Evolutionary conservation across 92 coral and sea anemone species (phyloP).

Genomic region (Epizoanthus illoricatus): DNA sequence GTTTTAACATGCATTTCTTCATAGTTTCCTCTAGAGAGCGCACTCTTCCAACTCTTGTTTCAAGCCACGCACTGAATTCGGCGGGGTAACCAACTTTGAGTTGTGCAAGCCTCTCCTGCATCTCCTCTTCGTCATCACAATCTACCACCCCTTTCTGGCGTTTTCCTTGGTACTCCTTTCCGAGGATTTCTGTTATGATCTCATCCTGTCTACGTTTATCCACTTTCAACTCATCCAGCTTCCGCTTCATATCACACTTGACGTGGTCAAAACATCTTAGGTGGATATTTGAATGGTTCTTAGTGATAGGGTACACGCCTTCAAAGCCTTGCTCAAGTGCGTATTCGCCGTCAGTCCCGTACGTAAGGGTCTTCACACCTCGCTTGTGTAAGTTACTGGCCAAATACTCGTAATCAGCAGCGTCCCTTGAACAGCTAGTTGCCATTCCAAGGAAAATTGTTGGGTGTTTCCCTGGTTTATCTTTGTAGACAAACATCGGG

Average conservation of each 20-base stretch:
- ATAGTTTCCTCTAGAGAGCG: slow-evolving; percentile 20
- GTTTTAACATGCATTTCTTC: slow-evolving; percentile 26
- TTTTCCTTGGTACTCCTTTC: slow-evolving; percentile 15
- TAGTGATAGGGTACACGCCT: slow-evolving; percentile 23
- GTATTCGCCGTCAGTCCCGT: slow-evolving; percentile 39
- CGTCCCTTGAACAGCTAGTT: slow-evolving; percentile 47
- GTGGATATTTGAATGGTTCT: slow-evolving; percentile 36
- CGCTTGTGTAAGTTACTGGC: slow-evolving; percentile 37
- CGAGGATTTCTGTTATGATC: not conserved
- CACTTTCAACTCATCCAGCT: slow-evolving; percentile 13
- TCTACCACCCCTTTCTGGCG: slow-evolving; percentile 13
- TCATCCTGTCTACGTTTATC: not conserved
- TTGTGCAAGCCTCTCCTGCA: slow-evolving; percentile 16
- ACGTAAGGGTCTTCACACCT: slow-evolving; percentile 27
- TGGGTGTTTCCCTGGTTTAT: slow-evolving; percentile 46
- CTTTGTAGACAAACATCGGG: slow-evolving; percentile 53
- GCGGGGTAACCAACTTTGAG: slow-evolving; percentile 4
- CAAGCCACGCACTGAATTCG: slow-evolving; percentile 1
- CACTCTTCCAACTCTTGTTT: slow-evolving; percentile 8
- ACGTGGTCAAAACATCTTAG: slow-evolving; percentile 42
- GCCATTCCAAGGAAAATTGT: slow-evolving; percentile 49
- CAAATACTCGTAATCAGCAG: slow-evolving; percentile 41
- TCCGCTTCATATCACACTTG: slow-evolving; percentile 22
- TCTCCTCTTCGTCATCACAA: slow-evolving; percentile 15
- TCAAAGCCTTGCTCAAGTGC: slow-evolving; percentile 41